Evolutionary conservation across 1,140 invertebrate species (phyloP).

Genomic region (Gonioctena quinquepunctata): DNA sequence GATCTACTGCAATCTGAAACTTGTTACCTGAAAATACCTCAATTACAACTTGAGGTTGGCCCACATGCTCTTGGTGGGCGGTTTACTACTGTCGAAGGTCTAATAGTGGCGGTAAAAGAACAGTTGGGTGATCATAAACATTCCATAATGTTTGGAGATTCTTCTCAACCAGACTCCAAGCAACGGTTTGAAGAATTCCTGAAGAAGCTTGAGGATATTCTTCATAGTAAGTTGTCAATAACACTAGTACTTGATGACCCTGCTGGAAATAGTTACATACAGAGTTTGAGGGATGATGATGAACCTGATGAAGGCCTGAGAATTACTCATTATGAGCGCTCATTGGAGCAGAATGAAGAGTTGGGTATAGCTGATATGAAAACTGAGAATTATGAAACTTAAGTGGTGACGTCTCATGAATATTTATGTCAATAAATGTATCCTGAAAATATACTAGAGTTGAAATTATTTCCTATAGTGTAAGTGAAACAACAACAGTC

Average conservation of each 20-base stretch:
- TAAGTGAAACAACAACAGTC: too few species aligned
- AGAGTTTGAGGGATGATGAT: slow-evolving; percentile 71
- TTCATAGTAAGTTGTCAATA: slow-evolving; percentile 65
- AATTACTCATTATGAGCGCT: slow-evolving; percentile 82
- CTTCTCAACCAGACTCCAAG: slow-evolving; percentile 61
- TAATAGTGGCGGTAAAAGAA: slow-evolving; percentile 70
- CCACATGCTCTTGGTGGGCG: slow-evolving; percentile 85
- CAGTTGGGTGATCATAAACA: slow-evolving; percentile 64
- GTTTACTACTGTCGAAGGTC: slow-evolving; percentile 94
- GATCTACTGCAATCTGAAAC: slow-evolving; percentile 98
- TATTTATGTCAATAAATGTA: too few species aligned
- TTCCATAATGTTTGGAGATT: slow-evolving; percentile 76
- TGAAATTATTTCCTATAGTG: too few species aligned
- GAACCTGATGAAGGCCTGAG: slow-evolving; percentile 67
- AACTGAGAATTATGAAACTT: slow-evolving; percentile 75
- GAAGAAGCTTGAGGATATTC: slow-evolving; percentile 69
- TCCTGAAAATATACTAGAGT: too few species aligned
- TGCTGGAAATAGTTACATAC: slow-evolving; percentile 95
- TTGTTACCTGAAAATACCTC: slow-evolving; percentile 84
- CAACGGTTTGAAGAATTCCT: slow-evolving; percentile 68
- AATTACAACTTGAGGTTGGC: slow-evolving; percentile 87
- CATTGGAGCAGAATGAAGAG: slow-evolving; percentile 92
- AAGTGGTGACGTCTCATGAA: too few species aligned
- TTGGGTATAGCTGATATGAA: slow-evolving; percentile 97
- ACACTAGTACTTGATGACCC: slow-evolving; percentile 93